These are phyloP conservation scores for Furcifer pardalis DNA, from an alignment of 2,797 vertebrate species.

Conservation along the genomic window DNA sequence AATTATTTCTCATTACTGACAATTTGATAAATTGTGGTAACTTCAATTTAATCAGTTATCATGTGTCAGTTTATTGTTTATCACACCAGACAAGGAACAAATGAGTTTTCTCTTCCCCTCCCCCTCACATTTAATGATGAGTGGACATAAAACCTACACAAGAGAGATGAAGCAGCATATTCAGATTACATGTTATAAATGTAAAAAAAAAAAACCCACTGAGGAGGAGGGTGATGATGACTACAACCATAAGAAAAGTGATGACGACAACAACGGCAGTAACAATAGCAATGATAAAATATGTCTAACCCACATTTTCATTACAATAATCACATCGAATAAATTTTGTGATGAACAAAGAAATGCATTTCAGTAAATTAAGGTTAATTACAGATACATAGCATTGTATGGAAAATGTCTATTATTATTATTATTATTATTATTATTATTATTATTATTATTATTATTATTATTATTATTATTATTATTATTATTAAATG, in stretches of 20 bases:
- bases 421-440: not conserved
- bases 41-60: not conserved
- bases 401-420: not conserved
- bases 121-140: not conserved
- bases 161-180: not conserved
- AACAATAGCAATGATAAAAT: too few relatives aligned
- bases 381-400: not conserved
- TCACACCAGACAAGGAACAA: not conserved
- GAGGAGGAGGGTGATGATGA: not conserved
- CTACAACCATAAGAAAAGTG: too few relatives aligned
- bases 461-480: not conserved
- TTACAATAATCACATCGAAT: not conserved
- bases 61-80: not conserved
- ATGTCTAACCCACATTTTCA: too few relatives aligned
- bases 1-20: not conserved
- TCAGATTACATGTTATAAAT: not conserved
- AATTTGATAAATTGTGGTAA: not conserved
- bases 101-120: not conserved
- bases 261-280: not conserved
- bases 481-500: not conserved
- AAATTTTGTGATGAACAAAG: not conserved
- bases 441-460: not conserved
- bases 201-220: not conserved
- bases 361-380: too few relatives aligned
- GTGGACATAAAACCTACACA: too few relatives aligned